A percentile compares a stretch with the other conserved stretches of the same genome.
phyloP scores from a whole-genome alignment of 2,113 vertebrate species.

The Centropus bengalensis region DNA sequence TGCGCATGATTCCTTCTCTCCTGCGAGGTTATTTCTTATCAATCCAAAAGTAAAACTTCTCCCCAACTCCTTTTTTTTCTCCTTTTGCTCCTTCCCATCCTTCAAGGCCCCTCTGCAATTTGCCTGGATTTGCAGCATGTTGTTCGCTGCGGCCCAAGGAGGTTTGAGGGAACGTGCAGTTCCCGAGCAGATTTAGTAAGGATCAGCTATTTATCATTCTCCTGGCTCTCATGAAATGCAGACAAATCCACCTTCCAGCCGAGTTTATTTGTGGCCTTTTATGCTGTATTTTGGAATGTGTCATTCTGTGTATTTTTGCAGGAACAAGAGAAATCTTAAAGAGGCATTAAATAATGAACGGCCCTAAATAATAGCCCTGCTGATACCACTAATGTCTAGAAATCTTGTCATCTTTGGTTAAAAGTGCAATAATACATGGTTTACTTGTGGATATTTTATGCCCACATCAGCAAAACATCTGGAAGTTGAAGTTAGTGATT shows the following conservation, averaged over 20 bases:
- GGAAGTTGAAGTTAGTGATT: background rate
- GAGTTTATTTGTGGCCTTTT: background rate
- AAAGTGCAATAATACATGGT: background rate
- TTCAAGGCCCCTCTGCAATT: background rate
- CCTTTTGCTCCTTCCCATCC: background rate
- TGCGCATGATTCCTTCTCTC: background rate
- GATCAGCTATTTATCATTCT: background rate
- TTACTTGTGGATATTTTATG: background rate
- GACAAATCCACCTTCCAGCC: background rate
- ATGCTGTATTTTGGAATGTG: background rate
- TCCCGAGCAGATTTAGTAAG: background rate
- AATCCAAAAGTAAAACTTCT: background rate
- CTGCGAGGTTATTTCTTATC: background rate
- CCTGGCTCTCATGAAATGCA: background rate
- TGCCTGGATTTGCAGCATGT: background rate
- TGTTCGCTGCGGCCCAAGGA: fast-evolving
- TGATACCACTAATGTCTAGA: background rate
- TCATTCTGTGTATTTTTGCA: background rate
- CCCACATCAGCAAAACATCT: background rate
- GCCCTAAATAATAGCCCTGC: background rate
- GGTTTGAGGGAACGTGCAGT: background rate
- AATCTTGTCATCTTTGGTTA: background rate
- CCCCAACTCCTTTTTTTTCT: background rate
- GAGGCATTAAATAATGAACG: background rate
- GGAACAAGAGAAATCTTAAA: background rate